A percentile compares a stretch with the other conserved stretches of the same genome.
Conservation (phyloP, 2,888 invertebrate species). For the Allolobophora icterica region DNA sequence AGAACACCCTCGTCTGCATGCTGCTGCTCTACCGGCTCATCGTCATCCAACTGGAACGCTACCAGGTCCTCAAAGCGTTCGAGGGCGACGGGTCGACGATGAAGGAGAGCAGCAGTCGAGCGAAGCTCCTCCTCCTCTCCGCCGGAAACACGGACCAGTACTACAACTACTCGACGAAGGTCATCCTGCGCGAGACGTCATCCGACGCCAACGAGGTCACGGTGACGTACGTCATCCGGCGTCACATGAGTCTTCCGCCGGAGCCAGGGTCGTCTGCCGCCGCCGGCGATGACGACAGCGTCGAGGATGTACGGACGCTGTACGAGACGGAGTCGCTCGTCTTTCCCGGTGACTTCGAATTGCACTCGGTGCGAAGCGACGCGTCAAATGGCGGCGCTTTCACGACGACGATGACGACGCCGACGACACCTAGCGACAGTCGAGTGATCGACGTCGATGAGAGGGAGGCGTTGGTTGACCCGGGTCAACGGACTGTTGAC, state of each 20-base stretch:
- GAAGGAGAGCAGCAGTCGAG: conserved; percentile 33
- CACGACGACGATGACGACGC: neutral
- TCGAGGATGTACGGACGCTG: conserved; percentile 31
- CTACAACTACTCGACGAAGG: conserved; percentile 43
- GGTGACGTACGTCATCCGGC: conserved; percentile 41
- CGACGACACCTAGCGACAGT: neutral
- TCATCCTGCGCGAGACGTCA: conserved; percentile 32
- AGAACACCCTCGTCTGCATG: conserved; percentile 85
- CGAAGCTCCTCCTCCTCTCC: conserved; percentile 20
- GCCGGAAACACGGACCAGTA: conserved; percentile 39
- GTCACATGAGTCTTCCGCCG: conserved; percentile 39
- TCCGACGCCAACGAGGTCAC: conserved; percentile 31
- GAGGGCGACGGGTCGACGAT: conserved; percentile 18
- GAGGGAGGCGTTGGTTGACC: neutral
- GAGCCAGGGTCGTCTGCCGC: neutral
- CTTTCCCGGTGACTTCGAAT: conserved; percentile 32
- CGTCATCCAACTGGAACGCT: conserved; percentile 43
- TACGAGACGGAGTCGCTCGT: conserved; percentile 31
- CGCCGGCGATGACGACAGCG: conserved; percentile 28
- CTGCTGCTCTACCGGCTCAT: conserved; percentile 78
- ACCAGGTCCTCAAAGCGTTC: conserved; percentile 26
- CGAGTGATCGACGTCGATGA: neutral
- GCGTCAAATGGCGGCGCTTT: neutral
- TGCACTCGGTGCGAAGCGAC: conserved; percentile 6
- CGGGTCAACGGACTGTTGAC: neutral